phyloP scores from a whole-genome alignment of 2,113 vertebrate genomes.

The Aphyosemion australe region DNA sequence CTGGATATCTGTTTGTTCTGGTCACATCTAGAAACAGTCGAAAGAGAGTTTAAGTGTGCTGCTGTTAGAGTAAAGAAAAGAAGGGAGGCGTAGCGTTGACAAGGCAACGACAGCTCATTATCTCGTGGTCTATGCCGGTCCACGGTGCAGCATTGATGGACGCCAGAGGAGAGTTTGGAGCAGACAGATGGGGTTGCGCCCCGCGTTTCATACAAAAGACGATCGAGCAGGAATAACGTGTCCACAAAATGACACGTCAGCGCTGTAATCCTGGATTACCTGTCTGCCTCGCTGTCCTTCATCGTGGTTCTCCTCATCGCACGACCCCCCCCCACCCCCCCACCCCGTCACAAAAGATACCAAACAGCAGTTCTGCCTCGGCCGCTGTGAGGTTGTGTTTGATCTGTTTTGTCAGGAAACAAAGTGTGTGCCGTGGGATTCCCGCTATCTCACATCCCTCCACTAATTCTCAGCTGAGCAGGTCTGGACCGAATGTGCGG shows the following conservation, averaged over 20 bases:
- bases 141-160: conserved; percentile 61
- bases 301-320: conserved; percentile 11
- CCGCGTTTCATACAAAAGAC: conserved; percentile 39
- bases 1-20: conserved; percentile 56
- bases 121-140: conserved; percentile 67
- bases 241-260: conserved; percentile 54
- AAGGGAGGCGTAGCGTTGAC: conserved; percentile 54
- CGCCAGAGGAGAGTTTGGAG: conserved; percentile 55
- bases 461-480: conserved; percentile 9
- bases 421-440: conserved; percentile 10
- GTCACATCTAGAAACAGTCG: conserved; percentile 37
- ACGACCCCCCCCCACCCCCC: neutral
- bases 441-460: neutral
- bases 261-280: conserved; percentile 75
- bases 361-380: conserved; percentile 25
- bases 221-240: conserved; percentile 28
- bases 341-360: conserved; percentile 46
- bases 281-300: conserved; percentile 39
- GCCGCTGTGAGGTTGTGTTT: conserved; percentile 24
- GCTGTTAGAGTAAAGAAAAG: conserved; percentile 1
- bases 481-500: conserved; percentile 4
- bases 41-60: conserved; percentile 34
- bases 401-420: conserved; percentile 38
- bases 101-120: conserved; percentile 77
- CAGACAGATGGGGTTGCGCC: conserved; percentile 55